Conservation (phyloP, 2,113 vertebrate genomes). For the Callipepla squamata region DNA sequence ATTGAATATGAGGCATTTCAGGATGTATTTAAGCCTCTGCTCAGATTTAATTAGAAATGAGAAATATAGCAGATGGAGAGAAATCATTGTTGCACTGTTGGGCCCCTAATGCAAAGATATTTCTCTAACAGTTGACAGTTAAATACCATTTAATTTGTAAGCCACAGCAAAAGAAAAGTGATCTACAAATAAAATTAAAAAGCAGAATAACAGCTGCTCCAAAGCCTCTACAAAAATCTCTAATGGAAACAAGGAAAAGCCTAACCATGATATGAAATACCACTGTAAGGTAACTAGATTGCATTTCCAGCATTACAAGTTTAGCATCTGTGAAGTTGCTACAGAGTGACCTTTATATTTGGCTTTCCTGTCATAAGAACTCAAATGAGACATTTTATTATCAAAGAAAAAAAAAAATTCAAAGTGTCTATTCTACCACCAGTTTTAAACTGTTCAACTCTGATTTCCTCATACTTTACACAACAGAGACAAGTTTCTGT, state of each 20-base stretch:
- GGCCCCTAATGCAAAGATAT: conserved; percentile 45
- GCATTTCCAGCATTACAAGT: conserved; percentile 6
- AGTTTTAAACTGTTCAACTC: conserved; percentile 35
- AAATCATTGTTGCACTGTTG: conserved; percentile 32
- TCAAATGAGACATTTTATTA: conserved; percentile 55
- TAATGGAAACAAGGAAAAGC: conserved; percentile 8
- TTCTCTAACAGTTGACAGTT: conserved; percentile 42
- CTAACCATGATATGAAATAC: background rate
- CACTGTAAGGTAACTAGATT: background rate
- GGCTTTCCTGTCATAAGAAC: conserved; percentile 43
- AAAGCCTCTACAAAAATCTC: background rate
- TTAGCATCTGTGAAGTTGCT: conserved; percentile 15
- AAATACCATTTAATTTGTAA: conserved; percentile 35
- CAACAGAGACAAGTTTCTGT: conserved; percentile 40
- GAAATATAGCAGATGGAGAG: conserved; percentile 46
- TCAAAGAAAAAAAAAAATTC: conserved; percentile 44
- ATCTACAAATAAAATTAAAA: conserved; percentile 37
- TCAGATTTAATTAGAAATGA: conserved; percentile 54
- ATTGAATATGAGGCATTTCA: conserved; percentile 40
- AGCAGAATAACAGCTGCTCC: conserved; percentile 6
- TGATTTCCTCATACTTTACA: conserved; percentile 50
- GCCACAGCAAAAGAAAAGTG: background rate
- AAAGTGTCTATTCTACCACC: conserved; percentile 9
- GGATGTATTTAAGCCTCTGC: conserved; percentile 33
- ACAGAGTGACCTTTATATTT: conserved; percentile 51